Conservation (phyloP, 1,140 invertebrate genomes). For the Drosophila novamexicana region DNA sequence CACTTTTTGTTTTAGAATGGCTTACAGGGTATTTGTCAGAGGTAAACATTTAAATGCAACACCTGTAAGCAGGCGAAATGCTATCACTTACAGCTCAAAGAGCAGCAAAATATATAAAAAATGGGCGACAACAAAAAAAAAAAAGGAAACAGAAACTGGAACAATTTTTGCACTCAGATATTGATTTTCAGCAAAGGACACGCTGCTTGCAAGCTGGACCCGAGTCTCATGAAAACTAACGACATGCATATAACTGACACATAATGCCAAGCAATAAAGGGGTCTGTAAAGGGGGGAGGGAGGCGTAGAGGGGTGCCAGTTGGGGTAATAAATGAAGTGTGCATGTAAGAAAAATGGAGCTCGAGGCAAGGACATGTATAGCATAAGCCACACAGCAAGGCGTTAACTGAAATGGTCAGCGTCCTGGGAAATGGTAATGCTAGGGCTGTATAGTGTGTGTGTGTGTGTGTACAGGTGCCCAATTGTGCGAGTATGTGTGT, state of each 20-base stretch:
- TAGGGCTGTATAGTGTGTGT: background rate
- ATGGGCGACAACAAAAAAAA: background rate
- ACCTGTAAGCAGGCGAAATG: slow-evolving; percentile 64
- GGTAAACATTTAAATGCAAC: slow-evolving; percentile 29
- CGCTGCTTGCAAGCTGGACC: slow-evolving; percentile 19
- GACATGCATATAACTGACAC: slow-evolving; percentile 79
- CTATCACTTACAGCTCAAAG: slow-evolving; percentile 80
- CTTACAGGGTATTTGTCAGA: background rate
- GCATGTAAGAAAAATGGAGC: slow-evolving; percentile 74
- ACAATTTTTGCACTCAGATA: slow-evolving; percentile 40
- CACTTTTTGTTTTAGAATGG: background rate
- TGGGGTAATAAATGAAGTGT: slow-evolving; percentile 76
- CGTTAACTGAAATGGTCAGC: slow-evolving; percentile 63
- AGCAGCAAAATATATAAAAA: slow-evolving; percentile 36
- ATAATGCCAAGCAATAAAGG: slow-evolving; percentile 45
- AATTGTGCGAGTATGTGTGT: too few relatives aligned
- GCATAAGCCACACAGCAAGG: slow-evolving; percentile 45
- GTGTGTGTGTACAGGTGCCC: too few relatives aligned
- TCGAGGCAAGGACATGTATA: slow-evolving; percentile 44
- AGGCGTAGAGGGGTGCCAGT: background rate
- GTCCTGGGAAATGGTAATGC: slow-evolving; percentile 18
- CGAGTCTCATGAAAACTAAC: slow-evolving; percentile 76
- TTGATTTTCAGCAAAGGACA: slow-evolving; percentile 70
- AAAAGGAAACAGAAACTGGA: slow-evolving; percentile 7
- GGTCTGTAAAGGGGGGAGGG: background rate